Evolutionary conservation across 2,113 vertebrate species (phyloP).

Genomic region (Eulemur rufifrons): DNA sequence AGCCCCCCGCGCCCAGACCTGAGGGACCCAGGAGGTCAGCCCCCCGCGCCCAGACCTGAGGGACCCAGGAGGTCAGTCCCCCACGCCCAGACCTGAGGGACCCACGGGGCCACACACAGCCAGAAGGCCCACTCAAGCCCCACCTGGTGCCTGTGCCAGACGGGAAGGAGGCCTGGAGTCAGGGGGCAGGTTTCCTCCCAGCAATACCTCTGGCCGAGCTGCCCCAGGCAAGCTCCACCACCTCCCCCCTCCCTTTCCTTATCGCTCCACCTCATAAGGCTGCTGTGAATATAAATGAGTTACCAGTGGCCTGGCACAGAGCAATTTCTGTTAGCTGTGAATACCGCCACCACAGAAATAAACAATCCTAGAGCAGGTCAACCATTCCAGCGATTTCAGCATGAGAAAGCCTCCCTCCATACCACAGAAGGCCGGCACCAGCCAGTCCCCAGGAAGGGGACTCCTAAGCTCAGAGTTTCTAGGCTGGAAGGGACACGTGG

Average conservation of each 20-base stretch:
- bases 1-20: not conserved
- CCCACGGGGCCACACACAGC: not conserved
- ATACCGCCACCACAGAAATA: not conserved
- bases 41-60: not conserved
- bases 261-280: not conserved
- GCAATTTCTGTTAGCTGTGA: not conserved
- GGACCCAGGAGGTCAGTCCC: not conserved
- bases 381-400: not conserved
- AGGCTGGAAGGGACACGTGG: not conserved
- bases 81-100: not conserved
- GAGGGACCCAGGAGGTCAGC: not conserved
- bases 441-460: not conserved
- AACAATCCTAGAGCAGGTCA: not conserved
- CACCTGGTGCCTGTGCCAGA: not conserved
- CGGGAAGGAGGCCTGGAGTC: not conserved
- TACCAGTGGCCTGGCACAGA: not conserved
- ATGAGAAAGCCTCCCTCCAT: not conserved
- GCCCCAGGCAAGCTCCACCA: not conserved
- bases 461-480: not conserved
- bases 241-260: not conserved
- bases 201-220: not conserved
- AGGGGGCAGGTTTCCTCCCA: not conserved
- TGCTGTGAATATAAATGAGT: not conserved
- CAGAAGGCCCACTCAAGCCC: not conserved
- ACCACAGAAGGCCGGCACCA: too few relatives aligned